Percentiles rank a stretch among this genome's conserved stretches.
phyloP scores from a whole-genome alignment of 2,888 invertebrate species.

The Microplitis manilae region DNA sequence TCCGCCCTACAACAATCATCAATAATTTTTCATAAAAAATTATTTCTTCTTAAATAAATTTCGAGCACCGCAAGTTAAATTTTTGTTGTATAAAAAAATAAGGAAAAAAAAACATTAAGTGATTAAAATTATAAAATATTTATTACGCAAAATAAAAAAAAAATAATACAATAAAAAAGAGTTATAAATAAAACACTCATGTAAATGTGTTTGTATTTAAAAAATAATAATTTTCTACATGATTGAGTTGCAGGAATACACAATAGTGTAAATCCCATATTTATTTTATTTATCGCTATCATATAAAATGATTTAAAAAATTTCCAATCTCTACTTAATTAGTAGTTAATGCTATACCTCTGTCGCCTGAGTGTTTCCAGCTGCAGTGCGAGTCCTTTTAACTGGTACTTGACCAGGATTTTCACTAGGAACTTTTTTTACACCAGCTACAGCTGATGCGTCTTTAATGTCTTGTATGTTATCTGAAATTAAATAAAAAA shows the following conservation, averaged over 20 bases:
- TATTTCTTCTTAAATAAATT: background rate
- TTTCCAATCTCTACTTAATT: conserved; percentile 34
- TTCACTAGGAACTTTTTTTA: conserved; percentile 57
- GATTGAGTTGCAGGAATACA: conserved; percentile 3
- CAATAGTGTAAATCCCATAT: conserved; percentile 20
- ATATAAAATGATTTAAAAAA: conserved; percentile 25
- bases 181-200: background rate
- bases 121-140: conserved; percentile 13
- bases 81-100: conserved; percentile 16
- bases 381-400: conserved; percentile 54
- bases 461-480: conserved; percentile 55
- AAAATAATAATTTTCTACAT: background rate
- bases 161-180: conserved; percentile 2
- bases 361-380: conserved; percentile 59
- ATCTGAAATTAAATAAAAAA: conserved; percentile 46
- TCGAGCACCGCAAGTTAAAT: background rate
- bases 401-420: conserved; percentile 53
- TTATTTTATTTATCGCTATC: background rate
- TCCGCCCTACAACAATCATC: conserved; percentile 44
- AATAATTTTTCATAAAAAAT: conserved; percentile 28
- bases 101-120: conserved; percentile 23
- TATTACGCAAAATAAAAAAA: conserved; percentile 12
- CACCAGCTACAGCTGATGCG: conserved; percentile 52
- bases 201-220: background rate
- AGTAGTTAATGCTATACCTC: conserved; percentile 62